These are phyloP conservation scores for Phylloscopus trochilus DNA, from an alignment of 2,113 vertebrate species.

Conservation along the genomic window DNA sequence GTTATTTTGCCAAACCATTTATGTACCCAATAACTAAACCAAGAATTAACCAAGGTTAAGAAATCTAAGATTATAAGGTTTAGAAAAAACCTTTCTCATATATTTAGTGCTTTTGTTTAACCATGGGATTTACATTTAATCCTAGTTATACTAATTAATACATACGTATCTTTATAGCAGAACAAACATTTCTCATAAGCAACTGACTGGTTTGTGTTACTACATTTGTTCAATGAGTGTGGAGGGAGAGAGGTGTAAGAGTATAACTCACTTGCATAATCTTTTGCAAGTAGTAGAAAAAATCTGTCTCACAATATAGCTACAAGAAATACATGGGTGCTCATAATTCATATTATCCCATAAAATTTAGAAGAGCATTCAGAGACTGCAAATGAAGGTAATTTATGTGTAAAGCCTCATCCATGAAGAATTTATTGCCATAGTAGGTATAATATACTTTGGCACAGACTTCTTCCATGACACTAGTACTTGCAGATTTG, in stretches of 20 bases:
- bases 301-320: background rate
- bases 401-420: constrained; percentile 62
- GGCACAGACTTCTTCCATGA: constrained; percentile 18
- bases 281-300: background rate
- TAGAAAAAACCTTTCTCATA: background rate
- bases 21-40: constrained; percentile 6
- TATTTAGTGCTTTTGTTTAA: background rate
- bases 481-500: constrained; percentile 7
- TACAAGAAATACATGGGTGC: constrained; percentile 15
- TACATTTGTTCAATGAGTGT: background rate
- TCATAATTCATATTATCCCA: constrained; percentile 45
- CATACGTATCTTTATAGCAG: background rate
- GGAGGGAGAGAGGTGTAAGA: background rate
- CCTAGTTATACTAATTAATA: background rate
- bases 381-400: constrained; percentile 45
- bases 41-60: constrained; percentile 1
- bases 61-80: background rate
- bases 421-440: constrained; percentile 62
- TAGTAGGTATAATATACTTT: constrained; percentile 41
- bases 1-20: constrained; percentile 35
- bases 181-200: background rate
- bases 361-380: constrained; percentile 50
- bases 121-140: background rate
- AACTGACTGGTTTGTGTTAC: background rate
- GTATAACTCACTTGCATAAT: background rate